phyloP scores from a whole-genome alignment of 2,797 vertebrate genomes.

The Pipistrellus nathusii region DNA sequence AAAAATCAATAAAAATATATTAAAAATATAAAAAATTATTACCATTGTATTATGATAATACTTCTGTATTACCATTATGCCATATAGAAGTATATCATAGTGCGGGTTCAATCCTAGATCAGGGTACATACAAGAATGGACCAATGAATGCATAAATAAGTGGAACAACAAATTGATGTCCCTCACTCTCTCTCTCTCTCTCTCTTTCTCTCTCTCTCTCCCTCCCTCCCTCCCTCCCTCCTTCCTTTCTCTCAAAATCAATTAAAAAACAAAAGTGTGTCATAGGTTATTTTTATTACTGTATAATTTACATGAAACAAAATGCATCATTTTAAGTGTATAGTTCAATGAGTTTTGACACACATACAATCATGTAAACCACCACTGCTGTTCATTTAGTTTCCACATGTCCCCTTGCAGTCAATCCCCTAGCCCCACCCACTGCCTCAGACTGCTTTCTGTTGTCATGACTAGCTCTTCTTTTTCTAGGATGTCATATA shows the following conservation, averaged over 20 bases:
- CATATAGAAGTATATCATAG: neutral
- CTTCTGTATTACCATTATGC: neutral
- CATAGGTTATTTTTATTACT: constrained; percentile 11
- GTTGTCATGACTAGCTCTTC: neutral
- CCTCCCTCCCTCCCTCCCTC: too few relatives aligned
- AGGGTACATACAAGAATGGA: neutral
- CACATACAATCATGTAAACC: neutral
- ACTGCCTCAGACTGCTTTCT: neutral
- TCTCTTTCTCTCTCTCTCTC: too few relatives aligned
- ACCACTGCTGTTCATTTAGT: neutral
- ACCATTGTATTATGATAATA: neutral
- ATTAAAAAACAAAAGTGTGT: neutral
- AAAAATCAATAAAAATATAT: too few relatives aligned
- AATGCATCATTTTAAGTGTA: neutral
- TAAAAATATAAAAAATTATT: too few relatives aligned
- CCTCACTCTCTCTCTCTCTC: neutral
- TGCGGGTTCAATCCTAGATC: neutral
- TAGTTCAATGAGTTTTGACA: neutral
- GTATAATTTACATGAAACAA: neutral
- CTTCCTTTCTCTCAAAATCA: neutral
- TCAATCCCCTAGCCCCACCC: neutral
- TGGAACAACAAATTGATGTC: neutral
- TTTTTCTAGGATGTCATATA: constrained; percentile 13
- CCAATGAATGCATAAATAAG: neutral
- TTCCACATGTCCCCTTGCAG: neutral